Conservation (phyloP, 2,797 vertebrate genomes). For the Cirrhinus molitorella region DNA sequence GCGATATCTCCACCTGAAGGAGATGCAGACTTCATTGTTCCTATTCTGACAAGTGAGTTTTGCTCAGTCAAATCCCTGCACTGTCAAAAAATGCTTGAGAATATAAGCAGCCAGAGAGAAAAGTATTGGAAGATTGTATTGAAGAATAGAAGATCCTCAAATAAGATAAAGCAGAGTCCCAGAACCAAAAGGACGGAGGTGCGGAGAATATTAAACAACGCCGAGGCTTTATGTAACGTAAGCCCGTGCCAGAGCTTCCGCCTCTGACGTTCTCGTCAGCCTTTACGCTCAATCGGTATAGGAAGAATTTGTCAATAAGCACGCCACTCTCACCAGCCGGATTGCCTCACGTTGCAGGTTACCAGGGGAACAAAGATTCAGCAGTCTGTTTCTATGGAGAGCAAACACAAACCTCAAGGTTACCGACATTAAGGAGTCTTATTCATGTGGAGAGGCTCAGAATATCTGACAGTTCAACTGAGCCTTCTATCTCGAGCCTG, state of each 20-base stretch:
- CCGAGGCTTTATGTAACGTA: neutral
- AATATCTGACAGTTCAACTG: constrained; percentile 57
- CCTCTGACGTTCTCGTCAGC: neutral
- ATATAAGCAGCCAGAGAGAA: constrained; percentile 49
- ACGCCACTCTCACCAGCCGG: constrained; percentile 42
- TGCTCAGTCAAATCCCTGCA: constrained; percentile 22
- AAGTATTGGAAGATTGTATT: constrained; percentile 57
- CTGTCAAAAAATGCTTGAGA: constrained; percentile 45
- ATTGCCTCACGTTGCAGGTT: constrained; percentile 41
- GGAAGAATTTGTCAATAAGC: constrained; percentile 52
- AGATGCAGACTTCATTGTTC: constrained; percentile 18
- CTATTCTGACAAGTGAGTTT: constrained; percentile 28
- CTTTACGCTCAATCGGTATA: constrained; percentile 35
- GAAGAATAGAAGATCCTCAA: constrained; percentile 79
- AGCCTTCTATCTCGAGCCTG: constrained; percentile 46
- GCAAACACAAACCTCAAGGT: constrained; percentile 61
- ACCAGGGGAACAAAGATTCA: constrained; percentile 45
- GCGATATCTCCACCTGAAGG: constrained; percentile 16
- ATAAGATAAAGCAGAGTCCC: constrained; percentile 74
- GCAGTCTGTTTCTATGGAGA: constrained; percentile 50
- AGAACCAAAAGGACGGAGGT: constrained; percentile 71
- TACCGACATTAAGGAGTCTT: constrained; percentile 60
- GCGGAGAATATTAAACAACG: constrained; percentile 74
- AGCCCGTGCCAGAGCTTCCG: constrained; percentile 16
- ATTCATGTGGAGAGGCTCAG: constrained; percentile 56